phyloP scores from a whole-genome alignment of 2,113 vertebrate genomes.

The Aythya baeri region DNA sequence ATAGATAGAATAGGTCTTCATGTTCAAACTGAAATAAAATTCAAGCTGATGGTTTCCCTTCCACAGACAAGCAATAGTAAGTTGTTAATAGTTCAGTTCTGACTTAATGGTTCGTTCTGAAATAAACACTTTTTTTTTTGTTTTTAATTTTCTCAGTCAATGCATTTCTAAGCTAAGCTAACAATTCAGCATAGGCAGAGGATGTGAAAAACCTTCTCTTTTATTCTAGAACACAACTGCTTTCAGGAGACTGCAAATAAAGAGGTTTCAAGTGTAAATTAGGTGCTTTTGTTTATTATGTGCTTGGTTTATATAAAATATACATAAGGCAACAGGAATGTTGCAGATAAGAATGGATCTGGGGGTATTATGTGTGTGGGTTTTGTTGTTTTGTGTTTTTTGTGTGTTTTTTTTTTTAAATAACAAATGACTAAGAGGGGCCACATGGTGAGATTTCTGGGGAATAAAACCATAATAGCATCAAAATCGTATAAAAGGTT shows the following conservation, averaged over 20 bases:
- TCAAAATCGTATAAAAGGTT: conserved; percentile 62
- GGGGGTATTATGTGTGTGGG: neutral
- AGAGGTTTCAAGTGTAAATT: conserved; percentile 65
- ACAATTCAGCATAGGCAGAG: neutral
- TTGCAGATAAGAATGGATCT: conserved; percentile 41
- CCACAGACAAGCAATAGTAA: neutral
- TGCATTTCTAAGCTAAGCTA: conserved; percentile 11
- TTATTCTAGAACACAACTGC: conserved; percentile 41
- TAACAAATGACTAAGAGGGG: conserved; percentile 23
- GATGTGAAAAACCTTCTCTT: conserved; percentile 10
- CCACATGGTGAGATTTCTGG: conserved; percentile 65
- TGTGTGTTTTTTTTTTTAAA: conserved; percentile 12
- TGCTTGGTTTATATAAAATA: conserved; percentile 50
- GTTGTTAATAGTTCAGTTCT: neutral
- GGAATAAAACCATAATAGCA: conserved; percentile 66
- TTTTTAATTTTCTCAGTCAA: neutral
- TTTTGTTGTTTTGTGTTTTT: neutral
- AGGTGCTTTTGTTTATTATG: conserved; percentile 53
- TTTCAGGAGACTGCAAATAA: conserved; percentile 53
- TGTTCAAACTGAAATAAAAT: neutral
- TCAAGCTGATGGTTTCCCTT: neutral
- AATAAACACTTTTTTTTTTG: neutral
- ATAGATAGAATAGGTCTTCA: neutral
- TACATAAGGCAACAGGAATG: conserved; percentile 21
- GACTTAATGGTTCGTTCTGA: neutral